Evolutionary conservation across 2,113 vertebrate species (phyloP).

Genomic region (Embiotoca jacksoni): DNA sequence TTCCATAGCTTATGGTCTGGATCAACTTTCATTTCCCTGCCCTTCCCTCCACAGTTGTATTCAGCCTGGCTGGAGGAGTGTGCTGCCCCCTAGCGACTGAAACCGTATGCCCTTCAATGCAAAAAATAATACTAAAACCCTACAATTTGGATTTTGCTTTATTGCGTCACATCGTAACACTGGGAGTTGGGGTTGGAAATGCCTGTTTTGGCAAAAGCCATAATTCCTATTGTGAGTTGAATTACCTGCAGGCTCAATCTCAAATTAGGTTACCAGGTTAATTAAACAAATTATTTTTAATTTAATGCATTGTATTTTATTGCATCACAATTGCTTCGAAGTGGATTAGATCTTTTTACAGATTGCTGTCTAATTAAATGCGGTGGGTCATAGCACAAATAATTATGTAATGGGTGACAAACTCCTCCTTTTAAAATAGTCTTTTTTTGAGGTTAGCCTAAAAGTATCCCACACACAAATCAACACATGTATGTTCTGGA

Average conservation of each 20-base stretch:
- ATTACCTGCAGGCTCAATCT: not conserved
- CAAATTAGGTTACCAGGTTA: not conserved
- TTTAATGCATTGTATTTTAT: too few relatives aligned
- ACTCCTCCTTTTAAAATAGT: not conserved
- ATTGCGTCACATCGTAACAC: too few relatives aligned
- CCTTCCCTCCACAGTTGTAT: conserved; percentile 29
- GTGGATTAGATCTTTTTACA: not conserved
- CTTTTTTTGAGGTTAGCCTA: conserved; percentile 34
- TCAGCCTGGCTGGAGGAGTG: not conserved
- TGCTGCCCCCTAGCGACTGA: conserved; percentile 56
- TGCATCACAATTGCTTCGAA: not conserved
- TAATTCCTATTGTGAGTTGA: not conserved
- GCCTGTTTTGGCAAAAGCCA: too few relatives aligned
- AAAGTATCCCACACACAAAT: conserved; percentile 51
- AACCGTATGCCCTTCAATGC: not conserved
- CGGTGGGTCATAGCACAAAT: not conserved
- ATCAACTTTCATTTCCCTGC: conserved; percentile 76
- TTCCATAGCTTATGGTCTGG: conserved; percentile 65
- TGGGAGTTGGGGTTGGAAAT: too few relatives aligned
- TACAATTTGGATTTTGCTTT: not conserved
- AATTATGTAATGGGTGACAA: conserved; percentile 25
- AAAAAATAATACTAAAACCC: not conserved
- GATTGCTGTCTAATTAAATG: not conserved
- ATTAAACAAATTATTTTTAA: not conserved
- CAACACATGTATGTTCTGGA: conserved; percentile 24